These are phyloP conservation scores for Lepidochrysops patricia DNA, from an alignment of 2,888 invertebrate genomes.

Conservation along the genomic window DNA sequence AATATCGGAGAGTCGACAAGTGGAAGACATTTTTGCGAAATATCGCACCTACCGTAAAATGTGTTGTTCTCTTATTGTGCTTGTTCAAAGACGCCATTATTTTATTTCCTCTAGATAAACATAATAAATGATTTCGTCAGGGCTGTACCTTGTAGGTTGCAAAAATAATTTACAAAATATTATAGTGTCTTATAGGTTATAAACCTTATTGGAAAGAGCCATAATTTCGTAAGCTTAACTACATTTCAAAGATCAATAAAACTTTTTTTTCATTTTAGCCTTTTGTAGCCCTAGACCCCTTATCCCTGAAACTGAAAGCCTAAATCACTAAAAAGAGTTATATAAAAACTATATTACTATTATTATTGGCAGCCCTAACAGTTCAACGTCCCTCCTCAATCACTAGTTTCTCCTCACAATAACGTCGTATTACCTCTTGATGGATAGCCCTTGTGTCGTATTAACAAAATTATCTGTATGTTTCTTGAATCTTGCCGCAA, in stretches of 20 bases:
- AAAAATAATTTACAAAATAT: too few relatives aligned
- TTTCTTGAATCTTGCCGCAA: neutral
- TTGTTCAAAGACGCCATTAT: neutral
- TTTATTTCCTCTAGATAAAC: neutral
- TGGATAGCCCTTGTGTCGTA: conserved; percentile 15
- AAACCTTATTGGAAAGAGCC: too few relatives aligned
- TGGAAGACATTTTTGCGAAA: conserved; percentile 3
- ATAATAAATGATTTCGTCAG: conserved; percentile 10
- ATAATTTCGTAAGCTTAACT: too few relatives aligned
- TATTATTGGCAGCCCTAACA: neutral
- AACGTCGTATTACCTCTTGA: conserved; percentile 19
- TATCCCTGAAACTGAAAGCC: too few relatives aligned
- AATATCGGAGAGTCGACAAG: neutral
- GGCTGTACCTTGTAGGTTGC: neutral
- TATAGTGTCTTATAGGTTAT: too few relatives aligned
- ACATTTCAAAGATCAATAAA: too few relatives aligned
- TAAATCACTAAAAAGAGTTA: too few relatives aligned
- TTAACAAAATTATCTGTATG: neutral
- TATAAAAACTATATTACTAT: neutral
- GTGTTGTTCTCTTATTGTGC: neutral
- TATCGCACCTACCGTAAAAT: conserved; percentile 4
- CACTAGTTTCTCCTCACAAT: conserved; percentile 14
- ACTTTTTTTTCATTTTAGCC: too few relatives aligned
- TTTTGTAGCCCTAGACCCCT: too few relatives aligned
- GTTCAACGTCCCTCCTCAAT: conserved; percentile 14